Conservation (phyloP, 1,140 invertebrate species). For the Rhopalosiphum maidis region DNA sequence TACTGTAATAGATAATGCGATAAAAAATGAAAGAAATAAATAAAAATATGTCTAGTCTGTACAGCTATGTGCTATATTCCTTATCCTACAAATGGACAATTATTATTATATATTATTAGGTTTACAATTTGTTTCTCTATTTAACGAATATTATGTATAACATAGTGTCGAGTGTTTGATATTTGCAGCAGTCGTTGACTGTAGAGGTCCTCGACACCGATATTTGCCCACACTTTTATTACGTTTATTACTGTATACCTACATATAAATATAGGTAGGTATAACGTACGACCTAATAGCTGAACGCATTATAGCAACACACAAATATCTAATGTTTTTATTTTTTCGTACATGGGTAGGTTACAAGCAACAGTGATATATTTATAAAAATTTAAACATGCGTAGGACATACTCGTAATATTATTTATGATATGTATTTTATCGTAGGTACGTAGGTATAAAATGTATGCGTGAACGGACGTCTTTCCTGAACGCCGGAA, state of each 20-base stretch:
- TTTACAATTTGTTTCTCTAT: neutral
- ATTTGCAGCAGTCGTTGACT: conserved; percentile 14
- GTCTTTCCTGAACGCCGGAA: neutral
- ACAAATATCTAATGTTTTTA: neutral
- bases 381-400: neutral
- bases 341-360: neutral
- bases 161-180: neutral
- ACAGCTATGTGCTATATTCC: too few relatives aligned
- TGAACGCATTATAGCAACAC: neutral
- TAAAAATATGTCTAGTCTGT: too few relatives aligned
- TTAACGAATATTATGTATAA: neutral
- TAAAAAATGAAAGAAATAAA: neutral
- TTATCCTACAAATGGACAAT: too few relatives aligned
- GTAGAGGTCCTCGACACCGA: conserved; percentile 21
- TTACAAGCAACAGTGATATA: neutral
- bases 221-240: conserved; percentile 22
- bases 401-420: neutral
- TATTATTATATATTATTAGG: neutral
- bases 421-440: neutral
- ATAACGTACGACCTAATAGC: neutral
- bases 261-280: neutral
- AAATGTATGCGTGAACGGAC: neutral
- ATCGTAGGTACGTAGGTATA: neutral
- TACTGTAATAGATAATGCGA: neutral
- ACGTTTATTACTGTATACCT: neutral